phyloP scores from a whole-genome alignment of 2,888 invertebrate species.

The Ormyrus nitidulus region DNA sequence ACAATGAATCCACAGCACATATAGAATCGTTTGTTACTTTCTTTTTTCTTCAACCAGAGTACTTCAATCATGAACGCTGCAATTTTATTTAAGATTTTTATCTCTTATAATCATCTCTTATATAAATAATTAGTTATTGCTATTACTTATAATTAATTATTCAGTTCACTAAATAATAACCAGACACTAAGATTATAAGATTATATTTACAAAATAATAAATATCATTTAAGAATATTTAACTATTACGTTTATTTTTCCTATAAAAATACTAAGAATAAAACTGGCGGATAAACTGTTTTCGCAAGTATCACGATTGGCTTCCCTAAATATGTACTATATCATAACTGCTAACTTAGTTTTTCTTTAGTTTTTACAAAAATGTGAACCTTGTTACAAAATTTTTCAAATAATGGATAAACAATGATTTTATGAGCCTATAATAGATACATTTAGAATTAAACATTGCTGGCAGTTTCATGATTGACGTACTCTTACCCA shows the following conservation, averaged over 20 bases:
- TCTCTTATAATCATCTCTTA: not conserved
- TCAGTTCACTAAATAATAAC: conserved; percentile 37
- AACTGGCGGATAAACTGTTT: conserved; percentile 23
- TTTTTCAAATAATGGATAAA: not conserved
- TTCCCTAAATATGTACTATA: conserved; percentile 10
- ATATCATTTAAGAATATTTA: conserved; percentile 28
- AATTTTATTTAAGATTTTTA: not conserved
- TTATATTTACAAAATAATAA: conserved; percentile 43
- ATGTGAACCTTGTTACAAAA: conserved; percentile 13
- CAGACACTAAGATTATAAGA: not conserved
- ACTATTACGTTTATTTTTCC: conserved; percentile 13
- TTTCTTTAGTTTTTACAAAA: conserved; percentile 30
- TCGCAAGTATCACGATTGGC: conserved; percentile 34
- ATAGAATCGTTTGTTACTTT: conserved; percentile 2
- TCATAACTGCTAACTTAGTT: conserved; percentile 8
- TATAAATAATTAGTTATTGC: conserved; percentile 33
- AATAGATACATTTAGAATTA: not conserved
- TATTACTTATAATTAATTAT: conserved; percentile 39
- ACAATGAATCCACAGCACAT: not conserved
- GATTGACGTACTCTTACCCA: conserved; percentile 30
- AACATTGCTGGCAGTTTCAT: not conserved
- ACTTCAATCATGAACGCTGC: conserved; percentile 36
- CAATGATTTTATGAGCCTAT: not conserved
- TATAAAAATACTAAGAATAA: conserved; percentile 43
- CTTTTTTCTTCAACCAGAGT: conserved; percentile 19